phyloP scores from a whole-genome alignment of 2,888 invertebrate genomes.

The Metallyticus violacea region DNA sequence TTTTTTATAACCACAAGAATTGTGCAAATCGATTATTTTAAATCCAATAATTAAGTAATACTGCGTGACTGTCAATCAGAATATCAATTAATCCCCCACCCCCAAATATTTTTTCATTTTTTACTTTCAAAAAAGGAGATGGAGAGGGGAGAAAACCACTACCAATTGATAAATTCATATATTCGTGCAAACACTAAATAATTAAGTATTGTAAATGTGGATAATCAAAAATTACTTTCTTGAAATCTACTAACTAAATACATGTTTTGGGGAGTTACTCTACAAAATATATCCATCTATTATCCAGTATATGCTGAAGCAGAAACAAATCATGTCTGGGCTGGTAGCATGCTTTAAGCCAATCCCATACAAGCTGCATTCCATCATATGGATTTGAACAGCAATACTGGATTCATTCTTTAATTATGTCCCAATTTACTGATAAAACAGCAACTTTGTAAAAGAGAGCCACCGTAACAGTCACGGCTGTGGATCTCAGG shows the following conservation, averaged over 20 bases:
- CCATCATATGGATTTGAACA: not conserved
- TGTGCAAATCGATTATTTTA: too few species aligned
- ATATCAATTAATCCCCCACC: too few species aligned
- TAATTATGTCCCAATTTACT: not conserved
- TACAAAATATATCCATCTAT: not conserved
- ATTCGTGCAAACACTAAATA: not conserved
- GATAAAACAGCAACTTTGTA: not conserved
- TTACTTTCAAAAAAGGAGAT: too few species aligned
- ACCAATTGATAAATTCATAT: not conserved
- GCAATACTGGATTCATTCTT: not conserved
- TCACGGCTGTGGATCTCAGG: constrained; percentile 10
- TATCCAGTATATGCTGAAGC: not conserved
- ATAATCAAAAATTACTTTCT: not conserved
- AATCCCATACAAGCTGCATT: constrained; percentile 2
- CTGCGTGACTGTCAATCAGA: too few species aligned
- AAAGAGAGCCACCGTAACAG: constrained; percentile 9
- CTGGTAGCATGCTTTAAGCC: constrained; percentile 2
- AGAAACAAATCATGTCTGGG: not conserved
- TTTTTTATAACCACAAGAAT: too few species aligned
- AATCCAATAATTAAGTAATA: too few species aligned
- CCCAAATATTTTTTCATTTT: too few species aligned
- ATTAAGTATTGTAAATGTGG: not conserved
- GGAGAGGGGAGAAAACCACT: too few species aligned
- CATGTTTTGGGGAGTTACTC: not conserved
- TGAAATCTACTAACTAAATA: not conserved